A percentile compares a stretch with the other conserved stretches of the same genome.
Conservation (phyloP, 1,140 invertebrate genomes). For the Protaetia brevitarsis region DNA sequence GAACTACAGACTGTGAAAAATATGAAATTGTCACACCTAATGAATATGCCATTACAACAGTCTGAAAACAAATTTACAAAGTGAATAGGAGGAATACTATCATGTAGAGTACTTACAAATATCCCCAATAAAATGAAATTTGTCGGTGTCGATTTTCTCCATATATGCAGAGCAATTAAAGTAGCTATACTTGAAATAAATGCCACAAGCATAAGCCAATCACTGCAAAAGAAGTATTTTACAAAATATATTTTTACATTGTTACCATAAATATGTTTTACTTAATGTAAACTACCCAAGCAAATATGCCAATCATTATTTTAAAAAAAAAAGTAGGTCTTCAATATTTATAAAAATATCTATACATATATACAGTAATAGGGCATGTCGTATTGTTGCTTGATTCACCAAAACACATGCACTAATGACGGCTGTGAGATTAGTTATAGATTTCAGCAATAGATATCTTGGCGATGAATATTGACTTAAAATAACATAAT, state of each 20-base stretch:
- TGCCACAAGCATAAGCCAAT: constrained; percentile 61
- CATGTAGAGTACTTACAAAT: constrained; percentile 60
- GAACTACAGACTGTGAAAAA: constrained; percentile 66
- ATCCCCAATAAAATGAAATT: constrained; percentile 65
- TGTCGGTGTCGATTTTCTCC: constrained; percentile 62
- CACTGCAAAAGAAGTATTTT: constrained; percentile 58
- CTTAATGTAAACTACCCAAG: too few relatives aligned
- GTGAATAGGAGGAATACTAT: constrained; percentile 5
- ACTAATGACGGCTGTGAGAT: too few relatives aligned
- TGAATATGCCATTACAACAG: constrained; percentile 67
- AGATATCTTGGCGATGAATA: too few relatives aligned
- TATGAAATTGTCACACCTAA: constrained; percentile 73
- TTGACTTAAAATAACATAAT: too few relatives aligned
- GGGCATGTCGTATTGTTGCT: too few relatives aligned
- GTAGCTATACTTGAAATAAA: constrained; percentile 60
- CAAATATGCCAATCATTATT: too few relatives aligned
- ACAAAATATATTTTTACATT: not conserved
- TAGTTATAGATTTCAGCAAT: too few relatives aligned
- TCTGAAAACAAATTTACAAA: constrained; percentile 56
- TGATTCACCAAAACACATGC: too few relatives aligned
- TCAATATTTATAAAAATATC: too few relatives aligned
- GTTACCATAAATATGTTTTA: not conserved
- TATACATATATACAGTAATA: too few relatives aligned
- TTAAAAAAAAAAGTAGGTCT: too few relatives aligned
- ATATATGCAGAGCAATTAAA: constrained; percentile 60